Percentiles rank a stretch among this genome's conserved stretches.
These are phyloP conservation scores for Abrostola triplasia DNA, from an alignment of 2,888 invertebrate species.

Conservation along the genomic window DNA sequence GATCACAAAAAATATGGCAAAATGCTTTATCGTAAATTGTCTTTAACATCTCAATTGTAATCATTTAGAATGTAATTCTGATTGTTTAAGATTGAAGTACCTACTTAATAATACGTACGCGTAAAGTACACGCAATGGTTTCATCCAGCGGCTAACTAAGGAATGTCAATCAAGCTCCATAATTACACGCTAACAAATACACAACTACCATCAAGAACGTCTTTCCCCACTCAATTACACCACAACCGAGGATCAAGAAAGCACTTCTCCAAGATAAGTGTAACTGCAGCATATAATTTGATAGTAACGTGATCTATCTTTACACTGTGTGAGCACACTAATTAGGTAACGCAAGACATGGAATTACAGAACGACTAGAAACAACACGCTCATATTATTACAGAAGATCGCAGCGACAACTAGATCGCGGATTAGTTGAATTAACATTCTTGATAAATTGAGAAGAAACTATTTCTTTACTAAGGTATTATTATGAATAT, in stretches of 20 bases:
- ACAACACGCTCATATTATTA: slow-evolving; percentile 27
- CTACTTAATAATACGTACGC: too few species aligned
- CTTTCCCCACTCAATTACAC: slow-evolving; percentile 20
- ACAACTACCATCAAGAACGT: slow-evolving; percentile 13
- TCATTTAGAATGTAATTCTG: too few species aligned
- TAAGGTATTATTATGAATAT: background rate
- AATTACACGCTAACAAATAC: slow-evolving; percentile 9
- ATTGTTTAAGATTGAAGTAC: too few species aligned
- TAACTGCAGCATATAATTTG: slow-evolving; percentile 46
- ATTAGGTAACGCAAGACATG: slow-evolving; percentile 45
- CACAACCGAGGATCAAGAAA: slow-evolving; percentile 33
- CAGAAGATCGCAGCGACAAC: slow-evolving; percentile 13
- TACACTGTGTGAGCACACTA: slow-evolving; percentile 54
- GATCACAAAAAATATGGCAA: too few species aligned
- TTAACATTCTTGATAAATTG: slow-evolving; percentile 17
- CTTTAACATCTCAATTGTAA: too few species aligned
- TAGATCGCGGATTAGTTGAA: slow-evolving; percentile 16
- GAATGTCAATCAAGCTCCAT: background rate
- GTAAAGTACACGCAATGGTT: too few species aligned
- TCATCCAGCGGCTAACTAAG: too few species aligned
- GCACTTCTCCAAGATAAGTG: slow-evolving; percentile 44
- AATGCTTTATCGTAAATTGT: too few species aligned
- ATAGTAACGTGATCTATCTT: slow-evolving; percentile 56
- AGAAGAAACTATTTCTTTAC: background rate
- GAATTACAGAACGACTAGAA: slow-evolving; percentile 31